Base-by-base conservation (phyloP, 2,797 vertebrate species). In the Premnoplex brunnescens region DNA sequence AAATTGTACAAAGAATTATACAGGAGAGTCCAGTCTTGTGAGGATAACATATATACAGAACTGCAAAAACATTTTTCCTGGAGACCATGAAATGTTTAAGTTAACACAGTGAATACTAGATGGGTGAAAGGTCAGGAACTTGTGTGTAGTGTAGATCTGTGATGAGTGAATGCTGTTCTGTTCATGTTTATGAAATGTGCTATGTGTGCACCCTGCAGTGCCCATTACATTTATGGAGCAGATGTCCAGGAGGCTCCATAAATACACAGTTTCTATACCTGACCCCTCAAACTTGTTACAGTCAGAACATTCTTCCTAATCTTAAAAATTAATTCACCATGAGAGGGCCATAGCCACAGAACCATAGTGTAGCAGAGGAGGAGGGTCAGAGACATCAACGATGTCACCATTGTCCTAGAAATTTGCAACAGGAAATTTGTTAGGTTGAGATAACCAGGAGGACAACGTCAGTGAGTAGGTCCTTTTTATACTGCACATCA, bases 201-300 rank as follows among this genome's bases (percentile, higher is more conserved):
- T 30, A 24, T 4, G 5, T 39, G n/a, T 34, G 9, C 36, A 36
- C 3, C 44, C 24, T 59, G 30, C 6, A 2, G 22, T 28, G 48
- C 13, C 22, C 27, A 21, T 20, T 1, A 0, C 6, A 8, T 7
- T 7, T 18, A 22, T n/a, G 27, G 34, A 66, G 12, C 18, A 39
- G 12, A 39, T n/a, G 30, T 37, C 14, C 21, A 58, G 46, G 21
- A 60, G 4, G 21, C 3, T 78, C 32, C 59, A 54, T 14, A 72
- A 93, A 81, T 10, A 21, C 21, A 54, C 3, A 34, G 1, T 34
- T 80, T 64, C 28, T 41, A 10, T 43, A 51, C 4, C 10, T 30
- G 4, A 4, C 12, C 14, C 30, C 11, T n/a, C 49, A 44, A 52
- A 74, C 4, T 9, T 22, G 11, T 51, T 41, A 13, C 54, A 79